A percentile compares a stretch with the other conserved stretches of the same genome.
Conservation (phyloP, 1,140 invertebrate species). For the Eufriesea mexicana region DNA sequence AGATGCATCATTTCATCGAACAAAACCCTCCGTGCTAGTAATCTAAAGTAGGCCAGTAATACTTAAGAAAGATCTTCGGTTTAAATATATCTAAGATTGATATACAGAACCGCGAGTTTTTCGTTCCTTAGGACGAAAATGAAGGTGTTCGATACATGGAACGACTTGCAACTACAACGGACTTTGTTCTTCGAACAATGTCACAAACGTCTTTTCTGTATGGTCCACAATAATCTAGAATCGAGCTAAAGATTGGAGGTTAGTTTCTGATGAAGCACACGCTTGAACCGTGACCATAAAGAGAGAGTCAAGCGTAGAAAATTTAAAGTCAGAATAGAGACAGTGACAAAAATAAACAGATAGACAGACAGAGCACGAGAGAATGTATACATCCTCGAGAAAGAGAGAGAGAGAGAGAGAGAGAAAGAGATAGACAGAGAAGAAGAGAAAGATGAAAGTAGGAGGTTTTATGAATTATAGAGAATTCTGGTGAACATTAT, state of each 20-base stretch:
- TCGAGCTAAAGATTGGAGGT: slow-evolving; percentile 21
- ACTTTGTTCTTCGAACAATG: background rate
- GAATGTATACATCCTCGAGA: background rate
- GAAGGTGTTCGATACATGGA: background rate
- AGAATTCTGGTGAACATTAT: slow-evolving; percentile 2
- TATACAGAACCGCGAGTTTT: background rate
- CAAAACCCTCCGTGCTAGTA: background rate
- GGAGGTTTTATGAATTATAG: slow-evolving; percentile 6
- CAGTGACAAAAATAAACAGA: background rate
- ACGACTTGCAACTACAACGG: background rate
- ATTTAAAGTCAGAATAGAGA: background rate
- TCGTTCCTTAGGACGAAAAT: too few relatives aligned
- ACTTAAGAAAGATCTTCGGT: background rate
- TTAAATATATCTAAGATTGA: background rate
- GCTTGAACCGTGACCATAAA: slow-evolving; percentile 48
- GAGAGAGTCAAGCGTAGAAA: slow-evolving; percentile 17
- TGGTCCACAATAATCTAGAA: slow-evolving; percentile 77
- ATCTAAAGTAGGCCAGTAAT: background rate
- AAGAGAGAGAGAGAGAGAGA: slow-evolving; percentile 34
- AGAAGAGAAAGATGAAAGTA: slow-evolving; percentile 25
- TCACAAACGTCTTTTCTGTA: background rate
- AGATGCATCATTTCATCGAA: background rate
- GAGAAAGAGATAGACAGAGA: slow-evolving; percentile 30
- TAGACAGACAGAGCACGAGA: slow-evolving; percentile 13
- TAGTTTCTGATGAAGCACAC: slow-evolving; percentile 58